A percentile compares a stretch with the other conserved stretches of the same genome.
These are phyloP conservation scores for Stigmatopora argus DNA, from an alignment of 2,113 vertebrate species.

Conservation along the genomic window DNA sequence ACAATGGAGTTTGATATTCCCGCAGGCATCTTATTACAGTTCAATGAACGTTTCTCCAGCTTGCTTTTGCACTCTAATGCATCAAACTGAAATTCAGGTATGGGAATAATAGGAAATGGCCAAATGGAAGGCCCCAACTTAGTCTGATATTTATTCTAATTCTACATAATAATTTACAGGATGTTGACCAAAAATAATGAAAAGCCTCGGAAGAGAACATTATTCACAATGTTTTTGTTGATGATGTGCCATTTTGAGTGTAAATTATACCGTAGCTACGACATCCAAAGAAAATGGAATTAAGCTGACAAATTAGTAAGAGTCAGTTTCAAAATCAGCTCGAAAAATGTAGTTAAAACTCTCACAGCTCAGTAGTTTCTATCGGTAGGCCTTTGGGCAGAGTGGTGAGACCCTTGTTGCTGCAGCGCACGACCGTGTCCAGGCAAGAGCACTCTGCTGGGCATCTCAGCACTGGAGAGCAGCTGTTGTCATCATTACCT, in stretches of 20 bases:
- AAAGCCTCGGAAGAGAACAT: too few species aligned
- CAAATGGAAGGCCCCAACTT: neutral
- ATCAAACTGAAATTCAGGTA: constrained; percentile 18
- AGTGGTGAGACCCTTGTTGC: constrained; percentile 88
- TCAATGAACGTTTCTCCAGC: neutral
- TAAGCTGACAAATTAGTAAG: neutral
- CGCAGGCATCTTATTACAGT: constrained; percentile 34
- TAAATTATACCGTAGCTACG: neutral
- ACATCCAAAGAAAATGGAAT: neutral
- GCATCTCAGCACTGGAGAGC: constrained; percentile 86
- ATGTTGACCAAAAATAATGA: too few species aligned
- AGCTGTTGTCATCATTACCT: constrained; percentile 96
- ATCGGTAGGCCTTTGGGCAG: constrained; percentile 92
- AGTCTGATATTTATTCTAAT: neutral
- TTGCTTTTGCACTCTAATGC: constrained; percentile 12
- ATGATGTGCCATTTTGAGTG: neutral
- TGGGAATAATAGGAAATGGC: neutral
- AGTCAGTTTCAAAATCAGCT: neutral
- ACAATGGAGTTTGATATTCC: constrained; percentile 56
- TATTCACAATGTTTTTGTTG: too few species aligned
- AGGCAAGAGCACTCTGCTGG: constrained; percentile 92
- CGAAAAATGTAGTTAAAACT: constrained; percentile 15
- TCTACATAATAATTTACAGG: too few species aligned
- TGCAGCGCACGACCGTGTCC: constrained; percentile 96
- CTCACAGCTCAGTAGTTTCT: constrained; percentile 97